Conservation (phyloP, 2,888 invertebrate species). For the Synanthedon vespiformis region DNA sequence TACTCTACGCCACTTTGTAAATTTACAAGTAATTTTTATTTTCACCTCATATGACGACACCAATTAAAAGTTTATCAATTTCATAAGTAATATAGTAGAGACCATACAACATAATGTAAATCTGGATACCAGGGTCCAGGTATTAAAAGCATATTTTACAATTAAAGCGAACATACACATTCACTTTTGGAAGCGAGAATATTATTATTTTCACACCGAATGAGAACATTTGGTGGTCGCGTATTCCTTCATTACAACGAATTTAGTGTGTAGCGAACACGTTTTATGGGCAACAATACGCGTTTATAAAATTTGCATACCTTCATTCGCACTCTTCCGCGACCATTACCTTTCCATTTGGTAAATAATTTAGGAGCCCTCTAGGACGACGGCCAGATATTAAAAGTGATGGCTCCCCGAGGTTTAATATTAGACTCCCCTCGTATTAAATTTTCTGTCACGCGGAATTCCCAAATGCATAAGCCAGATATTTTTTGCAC, state of each 20-base stretch:
- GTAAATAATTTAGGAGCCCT: slow-evolving; percentile 69
- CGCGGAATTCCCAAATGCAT: slow-evolving; percentile 70
- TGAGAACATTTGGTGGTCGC: slow-evolving; percentile 26
- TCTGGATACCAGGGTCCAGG: background rate
- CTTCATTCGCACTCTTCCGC: slow-evolving; percentile 63
- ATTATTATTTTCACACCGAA: slow-evolving; percentile 18
- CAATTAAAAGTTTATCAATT: too few species aligned
- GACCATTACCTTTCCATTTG: slow-evolving; percentile 70
- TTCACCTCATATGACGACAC: too few species aligned
- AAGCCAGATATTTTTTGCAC: slow-evolving; percentile 68
- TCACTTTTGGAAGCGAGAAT: slow-evolving; percentile 31
- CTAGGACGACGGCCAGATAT: slow-evolving; percentile 66
- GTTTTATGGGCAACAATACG: slow-evolving; percentile 54
- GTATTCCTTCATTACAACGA: slow-evolving; percentile 42
- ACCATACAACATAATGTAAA: too few species aligned
- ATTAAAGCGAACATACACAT: slow-evolving; percentile 38
- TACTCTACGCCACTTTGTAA: too few species aligned
- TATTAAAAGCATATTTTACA: slow-evolving; percentile 28
- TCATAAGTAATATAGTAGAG: too few species aligned
- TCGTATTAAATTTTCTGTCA: slow-evolving; percentile 70
- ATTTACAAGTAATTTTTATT: too few species aligned
- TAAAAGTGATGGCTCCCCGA: slow-evolving; percentile 70
- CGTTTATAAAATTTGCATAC: slow-evolving; percentile 68
- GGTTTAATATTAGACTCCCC: slow-evolving; percentile 70
- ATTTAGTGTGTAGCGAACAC: slow-evolving; percentile 36